Conservation (phyloP, 2,888 invertebrate genomes). For the Dasypolia templi region DNA sequence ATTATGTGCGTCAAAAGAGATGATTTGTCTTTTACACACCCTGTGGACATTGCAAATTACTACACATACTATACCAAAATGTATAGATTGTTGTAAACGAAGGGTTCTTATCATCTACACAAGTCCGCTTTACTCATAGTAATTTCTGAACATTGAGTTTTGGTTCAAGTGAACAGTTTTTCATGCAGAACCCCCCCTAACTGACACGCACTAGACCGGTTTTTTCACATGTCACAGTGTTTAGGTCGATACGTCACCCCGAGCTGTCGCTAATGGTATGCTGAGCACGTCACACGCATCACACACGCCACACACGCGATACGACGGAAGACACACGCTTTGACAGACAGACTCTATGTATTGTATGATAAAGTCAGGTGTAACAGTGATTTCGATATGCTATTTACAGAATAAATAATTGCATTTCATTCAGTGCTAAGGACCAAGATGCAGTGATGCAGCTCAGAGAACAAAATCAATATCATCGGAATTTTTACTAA, state of each 20-base stretch:
- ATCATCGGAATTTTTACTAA: not conserved
- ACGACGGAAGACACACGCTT: not conserved
- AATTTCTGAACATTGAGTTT: not conserved
- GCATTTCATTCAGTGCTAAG: too few species aligned
- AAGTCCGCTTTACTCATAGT: not conserved
- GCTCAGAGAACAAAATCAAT: not conserved
- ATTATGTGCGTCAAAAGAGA: too few species aligned
- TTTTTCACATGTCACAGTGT: constrained; percentile 5
- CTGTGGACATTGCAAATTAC: too few species aligned
- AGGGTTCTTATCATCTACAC: not conserved
- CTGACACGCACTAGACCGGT: not conserved
- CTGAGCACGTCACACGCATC: constrained; percentile 16
- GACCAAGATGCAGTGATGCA: not conserved
- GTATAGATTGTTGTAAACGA: not conserved
- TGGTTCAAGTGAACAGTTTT: not conserved
- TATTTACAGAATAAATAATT: not conserved
- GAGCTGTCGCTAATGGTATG: constrained; percentile 4
- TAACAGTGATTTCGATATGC: not conserved
- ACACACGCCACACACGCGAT: not conserved
- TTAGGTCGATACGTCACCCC: constrained; percentile 14
- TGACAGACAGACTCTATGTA: not conserved
- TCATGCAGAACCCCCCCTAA: not conserved
- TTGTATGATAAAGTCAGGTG: not conserved
- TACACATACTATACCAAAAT: not conserved
- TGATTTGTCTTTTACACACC: too few species aligned